A percentile compares a stretch with the other conserved stretches of the same genome.
Conservation (phyloP, 2,888 invertebrate species). For the Apodemia duryi region DNA sequence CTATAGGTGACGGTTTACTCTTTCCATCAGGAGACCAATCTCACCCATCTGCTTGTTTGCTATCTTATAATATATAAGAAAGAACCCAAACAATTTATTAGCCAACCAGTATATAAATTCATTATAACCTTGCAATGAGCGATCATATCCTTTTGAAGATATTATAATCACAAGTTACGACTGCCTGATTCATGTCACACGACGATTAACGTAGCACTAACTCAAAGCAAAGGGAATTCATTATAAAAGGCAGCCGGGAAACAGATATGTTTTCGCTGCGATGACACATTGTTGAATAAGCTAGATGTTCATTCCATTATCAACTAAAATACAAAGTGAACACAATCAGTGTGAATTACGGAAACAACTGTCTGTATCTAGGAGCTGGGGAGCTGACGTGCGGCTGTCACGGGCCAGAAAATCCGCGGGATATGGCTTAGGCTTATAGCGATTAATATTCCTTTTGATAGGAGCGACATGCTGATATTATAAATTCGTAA, state of each 20-base stretch:
- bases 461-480: too few relatives aligned
- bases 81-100: too few relatives aligned
- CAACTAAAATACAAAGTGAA: conserved; percentile 9
- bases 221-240: conserved; percentile 6
- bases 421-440: not conserved
- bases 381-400: not conserved
- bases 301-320: conserved; percentile 8
- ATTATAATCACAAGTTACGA: not conserved
- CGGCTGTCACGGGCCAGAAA: not conserved
- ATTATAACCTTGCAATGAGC: not conserved
- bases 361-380: conserved; percentile 5
- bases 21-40: too few relatives aligned
- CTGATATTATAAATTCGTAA: too few relatives aligned
- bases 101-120: not conserved
- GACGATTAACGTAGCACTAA: not conserved
- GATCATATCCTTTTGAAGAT: not conserved
- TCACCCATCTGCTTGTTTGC: too few relatives aligned
- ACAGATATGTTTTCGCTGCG: not conserved
- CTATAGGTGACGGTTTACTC: too few relatives aligned
- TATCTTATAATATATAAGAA: too few relatives aligned
- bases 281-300: conserved; percentile 9
- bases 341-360: conserved; percentile 13
- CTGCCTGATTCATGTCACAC: not conserved
- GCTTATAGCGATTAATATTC: too few relatives aligned
- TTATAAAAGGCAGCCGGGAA: not conserved